Percentiles rank a stretch among this genome's conserved stretches.
phyloP scores from a whole-genome alignment of 2,888 invertebrate genomes.

The Unio pictorum region DNA sequence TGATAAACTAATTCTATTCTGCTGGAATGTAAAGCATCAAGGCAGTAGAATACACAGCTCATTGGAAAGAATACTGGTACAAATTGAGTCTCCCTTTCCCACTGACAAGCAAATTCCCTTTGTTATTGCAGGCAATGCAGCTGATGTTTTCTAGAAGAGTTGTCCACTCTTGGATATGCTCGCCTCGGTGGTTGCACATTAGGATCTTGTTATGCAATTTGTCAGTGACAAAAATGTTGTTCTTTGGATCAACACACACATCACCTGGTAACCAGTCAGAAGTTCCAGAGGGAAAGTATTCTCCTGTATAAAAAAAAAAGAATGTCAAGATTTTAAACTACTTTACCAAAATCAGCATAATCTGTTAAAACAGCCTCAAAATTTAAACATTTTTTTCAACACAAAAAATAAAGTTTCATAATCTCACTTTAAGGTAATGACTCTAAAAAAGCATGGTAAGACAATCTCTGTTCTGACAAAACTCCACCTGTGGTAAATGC shows the following conservation, averaged over 20 bases:
- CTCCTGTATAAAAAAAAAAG: constrained; percentile 14
- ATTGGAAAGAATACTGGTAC: constrained; percentile 16
- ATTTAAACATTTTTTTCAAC: too few species aligned
- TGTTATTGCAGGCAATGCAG: constrained; percentile 24
- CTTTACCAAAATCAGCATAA: too few species aligned
- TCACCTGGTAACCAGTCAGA: constrained; percentile 22
- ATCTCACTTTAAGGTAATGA: too few species aligned
- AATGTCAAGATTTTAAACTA: neutral
- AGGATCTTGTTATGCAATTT: constrained; percentile 24
- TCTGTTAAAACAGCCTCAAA: too few species aligned
- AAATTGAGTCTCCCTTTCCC: constrained; percentile 30
- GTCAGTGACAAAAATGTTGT: constrained; percentile 38
- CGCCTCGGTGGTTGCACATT: constrained; percentile 20
- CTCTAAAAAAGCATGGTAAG: too few species aligned
- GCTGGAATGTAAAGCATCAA: too few species aligned
- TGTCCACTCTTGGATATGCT: constrained; percentile 33
- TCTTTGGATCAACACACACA: constrained; percentile 31
- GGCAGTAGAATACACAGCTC: too few species aligned
- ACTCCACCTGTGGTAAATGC: too few species aligned
- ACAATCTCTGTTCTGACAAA: too few species aligned
- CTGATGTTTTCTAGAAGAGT: constrained; percentile 12
- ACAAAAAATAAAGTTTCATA: too few species aligned
- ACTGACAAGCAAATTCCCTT: constrained; percentile 24
- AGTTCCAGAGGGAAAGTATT: constrained; percentile 5
- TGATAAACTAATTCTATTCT: too few species aligned